Evolutionary conservation across 2,113 vertebrate species (phyloP), one percentile per base, ranked within the genome.

Genomic region (Epinephelus cyanopodus): DNA sequence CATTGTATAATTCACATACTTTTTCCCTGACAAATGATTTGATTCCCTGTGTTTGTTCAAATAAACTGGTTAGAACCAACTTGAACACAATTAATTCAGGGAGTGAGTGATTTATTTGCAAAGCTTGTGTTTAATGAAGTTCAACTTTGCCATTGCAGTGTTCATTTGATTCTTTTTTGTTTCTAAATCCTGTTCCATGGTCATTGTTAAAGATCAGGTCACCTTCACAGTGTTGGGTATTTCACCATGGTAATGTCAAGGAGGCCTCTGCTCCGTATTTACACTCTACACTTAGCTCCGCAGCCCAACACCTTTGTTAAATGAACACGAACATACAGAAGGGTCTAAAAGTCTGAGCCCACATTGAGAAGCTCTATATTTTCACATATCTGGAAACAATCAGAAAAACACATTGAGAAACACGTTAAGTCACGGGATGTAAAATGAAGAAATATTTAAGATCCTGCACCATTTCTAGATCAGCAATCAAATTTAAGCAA

Each of bases 61-160:
- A 92, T 92, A 92, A 92, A 94, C 19, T 67, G 60, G 29, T 33
- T 61, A 17, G 47, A 67, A 81, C 61, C 33, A 77, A 84, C 58
- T 74, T 67, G 1, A 81, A 76, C 42, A 74, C 5, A 37, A 18
- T 74, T 70, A 37, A 23, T 74, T 70, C 0, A 63, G 18, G 0
- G 15, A 37, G 15, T 70, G 19, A 13, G 29, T 68, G 18, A 25
- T 17, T 61, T 62, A 13, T 47, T 82, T 57, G 1, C 2, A 29
- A 17, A 11, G 17, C 47, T 37, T 62, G 57, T 64, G n/a, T 39
- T 19, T 63, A 1, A 6, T 45, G 1, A 71, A 15, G 10, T 74
- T 58, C 0, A 27, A 9, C 8, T 42, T 71, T 66, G 9, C 7
- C 54, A 12, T 17, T 45, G 2, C 1, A 27, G 6, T 53, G 33